Conservation (phyloP, 2,888 invertebrate genomes). For the Allophyes oxyacanthae region DNA sequence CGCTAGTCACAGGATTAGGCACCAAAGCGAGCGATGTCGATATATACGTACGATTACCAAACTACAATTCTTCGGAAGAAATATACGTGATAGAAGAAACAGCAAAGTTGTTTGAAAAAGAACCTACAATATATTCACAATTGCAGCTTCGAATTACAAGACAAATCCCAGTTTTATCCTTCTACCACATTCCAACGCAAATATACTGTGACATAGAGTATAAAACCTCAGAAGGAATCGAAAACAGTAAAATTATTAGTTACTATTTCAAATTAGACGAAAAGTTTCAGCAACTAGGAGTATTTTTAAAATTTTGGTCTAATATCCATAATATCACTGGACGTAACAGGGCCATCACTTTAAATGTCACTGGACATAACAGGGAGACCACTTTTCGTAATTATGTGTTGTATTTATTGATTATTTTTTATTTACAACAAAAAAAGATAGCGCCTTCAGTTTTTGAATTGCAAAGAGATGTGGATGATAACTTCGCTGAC, state of each 20-base stretch:
- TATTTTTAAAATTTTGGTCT: slow-evolving; percentile 51
- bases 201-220: slow-evolving; percentile 8
- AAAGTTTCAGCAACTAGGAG: slow-evolving; percentile 6
- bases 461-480: slow-evolving; percentile 5
- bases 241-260: slow-evolving; percentile 19
- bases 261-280: slow-evolving; percentile 47
- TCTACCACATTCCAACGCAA: slow-evolving; percentile 22
- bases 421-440: slow-evolving; percentile 58
- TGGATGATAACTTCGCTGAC: neutral
- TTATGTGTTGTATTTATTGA: slow-evolving; percentile 32
- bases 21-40: neutral
- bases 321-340: slow-evolving; percentile 10
- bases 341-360: too few relatives aligned
- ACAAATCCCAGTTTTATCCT: neutral
- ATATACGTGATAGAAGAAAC: slow-evolving; percentile 22
- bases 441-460: slow-evolving; percentile 9
- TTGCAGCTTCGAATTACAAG: neutral
- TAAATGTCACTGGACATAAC: too few relatives aligned
- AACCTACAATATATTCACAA: slow-evolving; percentile 35
- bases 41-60: neutral
- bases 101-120: slow-evolving; percentile 13
- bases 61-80: slow-evolving; percentile 9
- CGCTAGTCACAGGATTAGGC: neutral
- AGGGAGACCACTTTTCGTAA: neutral
- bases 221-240: neutral